phyloP scores from a whole-genome alignment of 2,888 invertebrate genomes.

The Tanytarsus gracilentus region DNA sequence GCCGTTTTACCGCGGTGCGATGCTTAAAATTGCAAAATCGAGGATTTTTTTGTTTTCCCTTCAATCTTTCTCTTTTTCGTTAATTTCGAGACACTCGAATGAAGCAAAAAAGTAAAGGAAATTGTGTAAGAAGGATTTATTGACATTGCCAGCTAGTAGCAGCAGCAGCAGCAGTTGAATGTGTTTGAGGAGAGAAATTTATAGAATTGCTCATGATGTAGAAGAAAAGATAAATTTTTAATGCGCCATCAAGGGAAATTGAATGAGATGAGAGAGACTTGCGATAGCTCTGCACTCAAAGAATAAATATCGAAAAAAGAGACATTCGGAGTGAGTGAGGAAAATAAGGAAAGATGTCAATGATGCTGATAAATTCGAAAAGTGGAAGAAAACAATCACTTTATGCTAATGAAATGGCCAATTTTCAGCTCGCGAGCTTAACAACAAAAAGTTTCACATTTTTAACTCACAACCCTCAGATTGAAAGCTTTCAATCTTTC shows the following conservation, averaged over 20 bases:
- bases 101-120: background rate
- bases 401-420: conserved; percentile 22
- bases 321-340: background rate
- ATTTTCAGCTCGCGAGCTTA: background rate
- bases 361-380: background rate
- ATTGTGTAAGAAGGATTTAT: conserved; percentile 5
- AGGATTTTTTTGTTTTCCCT: background rate
- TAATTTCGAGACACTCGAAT: background rate
- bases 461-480: background rate
- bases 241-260: conserved; percentile 13
- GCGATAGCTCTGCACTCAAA: too few species aligned
- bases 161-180: background rate
- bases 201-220: conserved; percentile 21
- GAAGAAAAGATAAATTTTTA: conserved; percentile 20
- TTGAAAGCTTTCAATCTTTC: background rate
- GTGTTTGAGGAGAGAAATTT: conserved; percentile 3
- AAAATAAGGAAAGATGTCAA: background rate
- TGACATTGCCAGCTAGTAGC: background rate
- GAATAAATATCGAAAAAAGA: too few species aligned
- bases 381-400: conserved; percentile 18
- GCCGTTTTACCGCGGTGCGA: conserved; percentile 19
- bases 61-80: background rate
- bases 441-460: background rate
- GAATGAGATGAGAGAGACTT: background rate
- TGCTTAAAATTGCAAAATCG: conserved; percentile 3